Conservation (phyloP, 2,888 invertebrate genomes). For the Lasioglossum lativentre region DNA sequence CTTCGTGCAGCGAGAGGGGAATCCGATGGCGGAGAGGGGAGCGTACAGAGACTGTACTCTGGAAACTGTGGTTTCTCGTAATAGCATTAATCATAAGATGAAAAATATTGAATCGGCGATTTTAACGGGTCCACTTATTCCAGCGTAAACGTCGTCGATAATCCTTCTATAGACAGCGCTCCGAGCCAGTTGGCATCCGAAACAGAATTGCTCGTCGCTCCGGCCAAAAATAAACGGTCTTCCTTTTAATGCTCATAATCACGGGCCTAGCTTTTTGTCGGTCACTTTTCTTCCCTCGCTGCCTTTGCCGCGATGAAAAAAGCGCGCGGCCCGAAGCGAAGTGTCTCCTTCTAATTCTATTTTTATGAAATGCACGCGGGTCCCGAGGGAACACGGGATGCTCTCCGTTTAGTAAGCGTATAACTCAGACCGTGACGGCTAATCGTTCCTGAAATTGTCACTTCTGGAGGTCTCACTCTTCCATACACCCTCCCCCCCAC, state of each 20-base stretch:
- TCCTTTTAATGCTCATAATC: conserved; percentile 69
- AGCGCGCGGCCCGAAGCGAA: conserved; percentile 32
- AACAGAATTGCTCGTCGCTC: not conserved
- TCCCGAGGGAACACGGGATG: conserved; percentile 73
- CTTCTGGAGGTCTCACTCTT: conserved; percentile 78
- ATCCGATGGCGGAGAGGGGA: too few species aligned
- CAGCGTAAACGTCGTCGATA: too few species aligned
- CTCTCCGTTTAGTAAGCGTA: conserved; percentile 81
- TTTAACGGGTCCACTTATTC: too few species aligned
- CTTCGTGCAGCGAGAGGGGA: too few species aligned
- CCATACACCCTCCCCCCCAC: conserved; percentile 34
- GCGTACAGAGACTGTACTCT: too few species aligned
- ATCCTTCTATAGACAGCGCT: too few species aligned
- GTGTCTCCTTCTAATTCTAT: conserved; percentile 74
- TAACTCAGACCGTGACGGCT: conserved; percentile 83
- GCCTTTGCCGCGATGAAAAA: conserved; percentile 51
- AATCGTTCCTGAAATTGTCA: conserved; percentile 84
- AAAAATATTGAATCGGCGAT: too few species aligned
- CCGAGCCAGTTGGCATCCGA: too few species aligned
- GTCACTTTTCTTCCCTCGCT: conserved; percentile 60
- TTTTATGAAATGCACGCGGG: conserved; percentile 79
- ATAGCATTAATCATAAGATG: too few species aligned
- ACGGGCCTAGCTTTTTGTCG: conserved; percentile 58
- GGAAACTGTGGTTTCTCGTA: too few species aligned
- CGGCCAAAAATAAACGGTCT: conserved; percentile 55